Evolutionary conservation across 2,113 vertebrate genomes (phyloP).

Genomic region (Ammodytes dubius): DNA sequence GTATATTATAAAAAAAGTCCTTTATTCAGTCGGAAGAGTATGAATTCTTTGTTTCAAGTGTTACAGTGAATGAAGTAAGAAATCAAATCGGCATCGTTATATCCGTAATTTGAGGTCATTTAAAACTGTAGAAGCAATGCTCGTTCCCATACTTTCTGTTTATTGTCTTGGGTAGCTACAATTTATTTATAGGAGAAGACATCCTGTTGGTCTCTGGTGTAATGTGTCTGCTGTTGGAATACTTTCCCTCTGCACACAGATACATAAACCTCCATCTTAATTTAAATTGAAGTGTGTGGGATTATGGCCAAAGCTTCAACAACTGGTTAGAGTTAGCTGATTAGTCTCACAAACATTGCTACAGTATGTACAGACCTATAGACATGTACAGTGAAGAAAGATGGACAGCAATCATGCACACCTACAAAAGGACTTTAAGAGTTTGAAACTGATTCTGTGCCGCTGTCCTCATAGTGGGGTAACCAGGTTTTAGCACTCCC

Average conservation of each 20-base stretch:
- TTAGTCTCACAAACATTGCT: conserved; percentile 20
- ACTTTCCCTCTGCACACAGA: background rate
- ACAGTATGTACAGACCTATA: conserved; percentile 28
- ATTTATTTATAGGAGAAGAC: background rate
- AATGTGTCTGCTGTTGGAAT: background rate
- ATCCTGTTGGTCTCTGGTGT: background rate
- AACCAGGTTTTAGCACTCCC: background rate
- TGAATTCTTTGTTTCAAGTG: background rate
- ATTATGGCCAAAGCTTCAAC: conserved; percentile 1
- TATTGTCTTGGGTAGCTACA: background rate
- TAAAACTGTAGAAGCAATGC: background rate
- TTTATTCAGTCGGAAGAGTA: background rate
- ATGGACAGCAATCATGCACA: conserved; percentile 1
- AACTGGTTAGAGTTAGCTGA: conserved; percentile 20
- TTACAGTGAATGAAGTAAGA: conserved; percentile 1
- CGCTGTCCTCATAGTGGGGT: background rate
- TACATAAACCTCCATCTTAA: conserved; percentile 13
- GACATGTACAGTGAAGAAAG: conserved; percentile 3
- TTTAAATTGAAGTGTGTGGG: background rate
- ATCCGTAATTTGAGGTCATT: background rate
- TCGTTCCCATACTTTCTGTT: conserved; percentile 21
- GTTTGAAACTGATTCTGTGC: background rate
- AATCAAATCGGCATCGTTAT: background rate
- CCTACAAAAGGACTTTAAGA: background rate
- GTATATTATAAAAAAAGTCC: background rate